A percentile compares a stretch with the other conserved stretches of the same genome.
Conservation (phyloP, 1,140 invertebrate species). For the Bacillus rossius region DNA sequence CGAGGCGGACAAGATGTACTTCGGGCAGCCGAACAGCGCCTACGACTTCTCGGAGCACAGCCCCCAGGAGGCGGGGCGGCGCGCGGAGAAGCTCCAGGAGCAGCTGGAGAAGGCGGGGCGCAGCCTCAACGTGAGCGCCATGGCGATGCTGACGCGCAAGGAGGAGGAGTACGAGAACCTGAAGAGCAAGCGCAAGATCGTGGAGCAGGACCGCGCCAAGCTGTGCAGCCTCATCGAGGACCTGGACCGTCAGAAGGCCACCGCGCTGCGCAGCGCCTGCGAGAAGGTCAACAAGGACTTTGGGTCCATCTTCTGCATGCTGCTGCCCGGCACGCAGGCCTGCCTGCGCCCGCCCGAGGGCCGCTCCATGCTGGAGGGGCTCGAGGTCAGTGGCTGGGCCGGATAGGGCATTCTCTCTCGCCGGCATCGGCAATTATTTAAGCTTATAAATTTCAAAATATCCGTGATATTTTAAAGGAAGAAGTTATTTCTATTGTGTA, state of each 20-base stretch:
- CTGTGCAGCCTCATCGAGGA: conserved; percentile 79
- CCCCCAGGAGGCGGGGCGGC: conserved; percentile 51
- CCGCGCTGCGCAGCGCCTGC: conserved; percentile 74
- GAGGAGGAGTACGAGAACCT: conserved; percentile 83
- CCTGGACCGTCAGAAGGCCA: conserved; percentile 85
- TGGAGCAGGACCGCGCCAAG: conserved; percentile 81
- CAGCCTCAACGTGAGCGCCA: conserved; percentile 79
- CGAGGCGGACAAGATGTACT: conserved; percentile 67
- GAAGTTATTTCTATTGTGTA: too few species aligned
- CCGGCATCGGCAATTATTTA: too few species aligned
- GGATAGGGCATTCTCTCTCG: too few species aligned
- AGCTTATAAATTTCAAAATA: too few species aligned
- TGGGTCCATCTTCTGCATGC: conserved; percentile 90
- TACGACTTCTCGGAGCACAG: conserved; percentile 52
- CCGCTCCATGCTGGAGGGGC: conserved; percentile 70
- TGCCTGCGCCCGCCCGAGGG: conserved; percentile 74
- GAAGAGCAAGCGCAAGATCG: conserved; percentile 72
- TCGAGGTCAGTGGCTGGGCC: conserved; percentile 71
- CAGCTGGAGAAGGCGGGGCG: conserved; percentile 67
- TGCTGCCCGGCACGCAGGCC: conserved; percentile 86
- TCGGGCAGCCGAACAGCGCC: conserved; percentile 54
- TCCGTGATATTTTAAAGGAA: too few species aligned
- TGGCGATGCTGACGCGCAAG: conserved; percentile 77
- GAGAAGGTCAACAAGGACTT: conserved; percentile 86
- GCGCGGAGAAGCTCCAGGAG: conserved; percentile 57